A percentile compares a stretch with the other conserved stretches of the same genome.
These are phyloP conservation scores for Scalopus aquaticus DNA, from an alignment of 2,113 vertebrate species.

Conservation along the genomic window DNA sequence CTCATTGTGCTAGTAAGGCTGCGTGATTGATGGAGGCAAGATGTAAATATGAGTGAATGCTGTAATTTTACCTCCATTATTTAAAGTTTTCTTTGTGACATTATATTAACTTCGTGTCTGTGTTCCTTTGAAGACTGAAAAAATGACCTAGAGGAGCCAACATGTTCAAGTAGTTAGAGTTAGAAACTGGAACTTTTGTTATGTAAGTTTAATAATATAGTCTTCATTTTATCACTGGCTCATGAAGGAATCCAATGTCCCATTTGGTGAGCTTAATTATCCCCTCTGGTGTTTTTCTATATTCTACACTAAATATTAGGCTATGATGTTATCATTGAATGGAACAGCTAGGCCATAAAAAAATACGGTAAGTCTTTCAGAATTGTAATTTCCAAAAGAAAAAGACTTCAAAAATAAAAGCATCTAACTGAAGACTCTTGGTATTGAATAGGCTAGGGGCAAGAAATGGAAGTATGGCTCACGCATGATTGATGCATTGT, in stretches of 20 bases:
- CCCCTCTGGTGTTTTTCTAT: constrained; percentile 81
- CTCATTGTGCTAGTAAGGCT: neutral
- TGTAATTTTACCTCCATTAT: neutral
- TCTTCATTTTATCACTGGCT: constrained; percentile 58
- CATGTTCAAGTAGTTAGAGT: constrained; percentile 13
- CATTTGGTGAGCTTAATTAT: constrained; percentile 76
- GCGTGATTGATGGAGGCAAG: neutral
- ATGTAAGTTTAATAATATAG: constrained; percentile 53
- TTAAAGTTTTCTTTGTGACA: neutral
- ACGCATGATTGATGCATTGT: constrained; percentile 29
- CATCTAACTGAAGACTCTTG: constrained; percentile 64
- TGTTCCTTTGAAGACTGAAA: constrained; percentile 44
- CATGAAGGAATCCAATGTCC: constrained; percentile 59
- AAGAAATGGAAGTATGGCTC: constrained; percentile 40
- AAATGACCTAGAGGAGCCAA: constrained; percentile 15
- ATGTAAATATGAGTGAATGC: neutral
- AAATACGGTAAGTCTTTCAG: constrained; percentile 64
- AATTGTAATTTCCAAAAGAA: constrained; percentile 60
- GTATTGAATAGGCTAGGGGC: constrained; percentile 60
- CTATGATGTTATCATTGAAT: constrained; percentile 79
- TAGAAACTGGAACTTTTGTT: constrained; percentile 46
- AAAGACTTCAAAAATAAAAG: constrained; percentile 69
- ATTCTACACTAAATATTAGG: constrained; percentile 86
- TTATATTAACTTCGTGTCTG: neutral
- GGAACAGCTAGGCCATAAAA: constrained; percentile 74